Base-by-base conservation (phyloP, 64 coral and sea anemone genomes). In the Dendrophyllia cribrosa region DNA sequence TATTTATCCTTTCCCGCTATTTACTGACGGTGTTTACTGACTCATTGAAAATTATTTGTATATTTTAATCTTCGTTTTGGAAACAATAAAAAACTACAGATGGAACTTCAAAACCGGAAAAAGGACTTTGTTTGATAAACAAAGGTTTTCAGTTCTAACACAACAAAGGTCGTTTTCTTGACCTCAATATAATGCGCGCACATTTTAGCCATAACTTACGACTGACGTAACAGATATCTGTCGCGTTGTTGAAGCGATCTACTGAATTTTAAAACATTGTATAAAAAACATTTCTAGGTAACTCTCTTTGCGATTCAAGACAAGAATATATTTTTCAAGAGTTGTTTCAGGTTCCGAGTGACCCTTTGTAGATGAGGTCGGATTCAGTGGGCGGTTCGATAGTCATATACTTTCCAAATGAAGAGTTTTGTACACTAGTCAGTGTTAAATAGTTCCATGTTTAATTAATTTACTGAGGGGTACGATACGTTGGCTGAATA, bases 191-290 rank as follows among this genome's bases (percentile, higher is more conserved):
- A 53, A 22, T 58, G 75, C 48, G 16, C 19, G n/a, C 48, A 21
- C 75, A 77, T 77, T 77, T 77, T 50, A 56, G 3, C 22, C 51
- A 77, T 77, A 24, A 77, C 51, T 77, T 7, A 24, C 20, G n/a
- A 55, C 17, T 24, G 51, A 56, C 7, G n/a, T 8, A 55, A 51
- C 55, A 9, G 24, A 20, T 52, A 77, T 55, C 51, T 77, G 75
- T 77, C 22, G 6, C 10, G 6, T 24, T 6, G 50, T 77, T 77
- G 0, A 9, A 77, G 20, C 10, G 11, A 56, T 23, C 1, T 25
- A 22, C 50, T 77, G 7, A 12, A 56, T 24, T 1, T 4, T 14
- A 77, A 17, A 9, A 10, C 17, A 4, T 43, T 3, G 20, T 51
- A 22, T 49, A 0, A 75, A 49, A 17, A 49, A 14, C 43, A 75